A percentile compares a stretch with the other conserved stretches of the same genome.
phyloP scores from a whole-genome alignment of 64 coral and sea anemone genomes.

The Platygyra sinensis region DNA sequence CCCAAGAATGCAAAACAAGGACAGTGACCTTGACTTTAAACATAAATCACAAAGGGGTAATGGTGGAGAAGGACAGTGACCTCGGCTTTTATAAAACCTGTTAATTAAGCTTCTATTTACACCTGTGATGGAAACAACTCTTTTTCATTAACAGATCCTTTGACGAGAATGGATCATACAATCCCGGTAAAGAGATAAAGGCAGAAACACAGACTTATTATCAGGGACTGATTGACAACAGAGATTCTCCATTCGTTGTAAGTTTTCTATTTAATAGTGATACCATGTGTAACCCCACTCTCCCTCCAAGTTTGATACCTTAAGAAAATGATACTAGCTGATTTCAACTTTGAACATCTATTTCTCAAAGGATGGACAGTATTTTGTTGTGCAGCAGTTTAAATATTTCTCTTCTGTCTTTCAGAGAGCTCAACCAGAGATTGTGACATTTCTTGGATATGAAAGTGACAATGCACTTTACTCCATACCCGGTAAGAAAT shows the following conservation, averaged over 20 bases:
- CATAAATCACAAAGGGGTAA: too few relatives aligned
- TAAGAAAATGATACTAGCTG: too few relatives aligned
- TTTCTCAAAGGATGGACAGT: too few relatives aligned
- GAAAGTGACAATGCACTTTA: slow-evolving; percentile 91
- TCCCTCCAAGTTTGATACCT: too few relatives aligned
- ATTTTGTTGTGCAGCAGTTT: background rate
- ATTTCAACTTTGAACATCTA: too few relatives aligned
- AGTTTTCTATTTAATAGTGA: slow-evolving; percentile 1
- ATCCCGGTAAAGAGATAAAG: slow-evolving; percentile 82
- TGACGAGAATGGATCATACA: slow-evolving; percentile 80
- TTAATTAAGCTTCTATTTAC: background rate
- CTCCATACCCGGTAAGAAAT: slow-evolving; percentile 81
- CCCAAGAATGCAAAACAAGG: too few relatives aligned
- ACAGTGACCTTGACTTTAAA: too few relatives aligned
- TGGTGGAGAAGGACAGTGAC: too few relatives aligned
- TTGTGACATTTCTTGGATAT: slow-evolving; percentile 98
- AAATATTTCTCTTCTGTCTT: background rate
- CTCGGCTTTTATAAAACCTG: too few relatives aligned
- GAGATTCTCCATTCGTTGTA: slow-evolving; percentile 97
- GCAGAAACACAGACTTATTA: slow-evolving; percentile 86
- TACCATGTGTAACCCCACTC: too few relatives aligned
- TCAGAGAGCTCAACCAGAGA: slow-evolving; percentile 96
- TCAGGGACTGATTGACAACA: slow-evolving; percentile 91
- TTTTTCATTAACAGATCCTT: slow-evolving; percentile 63
- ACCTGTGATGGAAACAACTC: background rate